Evolutionary conservation across 2,888 invertebrate genomes (phyloP).

Genomic region (Ramazzottius varieornatus): DNA sequence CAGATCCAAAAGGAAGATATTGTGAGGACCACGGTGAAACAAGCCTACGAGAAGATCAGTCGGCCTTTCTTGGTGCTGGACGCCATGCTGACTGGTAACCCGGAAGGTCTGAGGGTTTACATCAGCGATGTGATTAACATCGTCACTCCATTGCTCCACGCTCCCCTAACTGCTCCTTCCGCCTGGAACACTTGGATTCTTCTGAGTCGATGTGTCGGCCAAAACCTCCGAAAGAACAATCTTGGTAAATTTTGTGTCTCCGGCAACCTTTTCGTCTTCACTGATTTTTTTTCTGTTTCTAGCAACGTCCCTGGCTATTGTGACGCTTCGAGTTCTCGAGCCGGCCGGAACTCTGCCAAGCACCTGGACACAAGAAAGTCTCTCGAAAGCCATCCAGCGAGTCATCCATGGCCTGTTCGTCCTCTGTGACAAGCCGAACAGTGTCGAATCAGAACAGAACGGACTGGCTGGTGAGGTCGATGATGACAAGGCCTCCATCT

Average conservation of each 20-base stretch:
- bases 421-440: not conserved
- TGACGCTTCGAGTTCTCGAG: constrained; percentile 7
- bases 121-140: not conserved
- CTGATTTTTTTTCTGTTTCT: not conserved
- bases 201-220: not conserved
- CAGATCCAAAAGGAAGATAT: constrained; percentile 58
- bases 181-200: not conserved
- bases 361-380: constrained; percentile 5
- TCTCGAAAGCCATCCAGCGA: constrained; percentile 1
- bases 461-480: not conserved
- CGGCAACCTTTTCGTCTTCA: not conserved
- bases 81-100: constrained; percentile 3
- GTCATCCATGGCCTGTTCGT: not conserved
- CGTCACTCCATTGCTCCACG: constrained; percentile 3
- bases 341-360: constrained; percentile 4
- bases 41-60: constrained; percentile 21
- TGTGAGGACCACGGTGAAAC: constrained; percentile 39
- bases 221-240: not conserved
- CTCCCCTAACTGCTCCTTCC: not conserved
- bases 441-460: not conserved
- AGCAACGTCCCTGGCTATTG: constrained; percentile 4
- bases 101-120: not conserved
- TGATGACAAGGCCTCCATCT: not conserved
- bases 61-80: not conserved
- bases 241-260: not conserved